Evolutionary conservation across 1,140 invertebrate genomes (phyloP).

Genomic region (Laupala kohalensis): DNA sequence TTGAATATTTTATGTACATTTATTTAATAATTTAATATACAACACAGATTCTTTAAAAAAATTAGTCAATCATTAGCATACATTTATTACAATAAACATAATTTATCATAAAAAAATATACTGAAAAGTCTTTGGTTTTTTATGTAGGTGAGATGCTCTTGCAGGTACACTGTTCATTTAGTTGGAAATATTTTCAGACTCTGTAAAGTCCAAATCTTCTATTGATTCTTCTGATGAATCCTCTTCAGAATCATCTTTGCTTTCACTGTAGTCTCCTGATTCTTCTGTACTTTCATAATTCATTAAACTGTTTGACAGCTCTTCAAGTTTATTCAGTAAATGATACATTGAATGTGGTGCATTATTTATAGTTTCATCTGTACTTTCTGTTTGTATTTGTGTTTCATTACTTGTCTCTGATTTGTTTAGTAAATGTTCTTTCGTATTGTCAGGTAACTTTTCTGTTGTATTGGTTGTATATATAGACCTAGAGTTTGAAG

Average conservation of each 20-base stretch:
- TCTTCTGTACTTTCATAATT: background rate
- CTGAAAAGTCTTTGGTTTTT: constrained; percentile 5
- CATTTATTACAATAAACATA: background rate
- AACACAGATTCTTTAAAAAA: background rate
- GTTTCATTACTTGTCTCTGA: background rate
- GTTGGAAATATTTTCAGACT: background rate
- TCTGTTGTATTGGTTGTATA: too few species aligned
- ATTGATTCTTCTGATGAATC: background rate
- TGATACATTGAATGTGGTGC: background rate
- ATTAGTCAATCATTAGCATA: too few species aligned
- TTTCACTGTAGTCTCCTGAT: background rate
- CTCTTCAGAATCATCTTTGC: background rate
- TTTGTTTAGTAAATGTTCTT: background rate
- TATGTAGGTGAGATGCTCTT: background rate
- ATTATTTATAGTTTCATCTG: background rate
- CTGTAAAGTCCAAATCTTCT: background rate
- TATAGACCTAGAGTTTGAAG: too few species aligned
- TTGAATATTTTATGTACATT: constrained; percentile 12
- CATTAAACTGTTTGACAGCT: background rate
- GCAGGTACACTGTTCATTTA: background rate
- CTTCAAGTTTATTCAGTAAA: background rate
- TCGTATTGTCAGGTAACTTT: too few species aligned
- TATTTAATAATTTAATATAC: constrained; percentile 11
- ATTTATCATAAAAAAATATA: background rate
- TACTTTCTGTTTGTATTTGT: background rate